phyloP scores from a whole-genome alignment of 1,140 invertebrate genomes.

The Bombus sylvicola region DNA sequence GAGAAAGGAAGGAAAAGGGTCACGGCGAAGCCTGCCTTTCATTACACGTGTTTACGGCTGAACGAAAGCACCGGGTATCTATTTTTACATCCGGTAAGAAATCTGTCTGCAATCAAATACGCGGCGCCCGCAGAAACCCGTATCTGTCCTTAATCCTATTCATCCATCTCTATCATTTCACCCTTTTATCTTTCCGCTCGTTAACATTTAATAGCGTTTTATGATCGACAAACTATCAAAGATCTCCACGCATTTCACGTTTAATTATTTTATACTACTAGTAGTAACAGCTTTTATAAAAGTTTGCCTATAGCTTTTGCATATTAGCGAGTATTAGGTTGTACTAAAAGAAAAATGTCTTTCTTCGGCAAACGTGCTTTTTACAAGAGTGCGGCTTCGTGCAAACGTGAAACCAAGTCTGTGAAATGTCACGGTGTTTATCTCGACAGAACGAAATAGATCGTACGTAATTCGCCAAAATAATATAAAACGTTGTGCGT shows the following conservation, averaged over 20 bases:
- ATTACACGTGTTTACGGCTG: constrained; percentile 23
- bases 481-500: no score
- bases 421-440: no score
- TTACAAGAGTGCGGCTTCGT: no score
- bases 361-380: no score
- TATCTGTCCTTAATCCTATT: neutral
- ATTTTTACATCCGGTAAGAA: constrained; percentile 24
- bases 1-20: neutral
- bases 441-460: no score
- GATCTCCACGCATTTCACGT: neutral
- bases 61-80: constrained; percentile 8
- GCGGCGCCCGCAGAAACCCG: neutral
- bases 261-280: no score
- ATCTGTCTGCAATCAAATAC: constrained; percentile 29
- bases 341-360: no score
- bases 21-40: neutral
- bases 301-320: no score
- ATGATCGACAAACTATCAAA: neutral
- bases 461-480: no score
- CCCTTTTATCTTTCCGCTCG: neutral
- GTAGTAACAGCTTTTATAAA: no score
- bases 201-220: neutral
- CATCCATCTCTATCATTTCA: neutral
- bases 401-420: no score
- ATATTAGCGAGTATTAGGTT: no score